These are phyloP conservation scores for Euplexia lucipara DNA, from an alignment of 2,888 invertebrate species.

Conservation along the genomic window DNA sequence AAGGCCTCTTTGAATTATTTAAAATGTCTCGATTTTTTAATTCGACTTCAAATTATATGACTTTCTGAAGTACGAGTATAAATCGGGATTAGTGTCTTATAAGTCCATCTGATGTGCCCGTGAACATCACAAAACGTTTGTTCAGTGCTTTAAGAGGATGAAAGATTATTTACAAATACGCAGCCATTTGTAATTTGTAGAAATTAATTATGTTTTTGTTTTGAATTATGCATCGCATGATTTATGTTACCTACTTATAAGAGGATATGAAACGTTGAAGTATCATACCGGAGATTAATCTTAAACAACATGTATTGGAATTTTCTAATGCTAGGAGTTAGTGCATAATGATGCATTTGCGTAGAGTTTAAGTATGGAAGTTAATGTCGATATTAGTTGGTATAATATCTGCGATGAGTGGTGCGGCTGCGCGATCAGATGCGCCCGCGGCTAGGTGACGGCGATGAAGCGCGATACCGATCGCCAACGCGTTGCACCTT, in stretches of 20 bases:
- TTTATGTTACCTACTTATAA: conserved; percentile 35
- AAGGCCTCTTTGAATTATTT: conserved; percentile 79
- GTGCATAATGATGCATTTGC: conserved; percentile 59
- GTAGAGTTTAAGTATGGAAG: conserved; percentile 69
- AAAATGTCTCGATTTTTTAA: conserved; percentile 83
- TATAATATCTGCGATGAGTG: conserved; percentile 81
- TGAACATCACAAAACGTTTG: conserved; percentile 85
- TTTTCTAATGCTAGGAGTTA: conserved; percentile 57
- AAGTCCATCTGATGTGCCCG: conserved; percentile 78
- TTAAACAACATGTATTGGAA: conserved; percentile 41
- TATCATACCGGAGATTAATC: conserved; percentile 52
- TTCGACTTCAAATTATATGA: conserved; percentile 86
- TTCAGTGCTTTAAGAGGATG: conserved; percentile 81
- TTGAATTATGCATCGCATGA: conserved; percentile 45
- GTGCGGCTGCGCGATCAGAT: conserved; percentile 76
- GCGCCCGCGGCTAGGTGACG: conserved; percentile 84
- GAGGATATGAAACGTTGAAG: conserved; percentile 43
- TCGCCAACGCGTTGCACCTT: conserved; percentile 73
- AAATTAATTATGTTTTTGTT: conserved; percentile 68
- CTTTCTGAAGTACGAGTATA: conserved; percentile 79
- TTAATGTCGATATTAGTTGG: conserved; percentile 81
- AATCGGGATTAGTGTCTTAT: conserved; percentile 87
- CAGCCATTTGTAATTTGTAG: conserved; percentile 73
- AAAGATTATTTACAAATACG: conserved; percentile 77
- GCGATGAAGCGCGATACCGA: conserved; percentile 83